Conservation (phyloP, 2,888 invertebrate species). For the Coelopa pilipes region DNA sequence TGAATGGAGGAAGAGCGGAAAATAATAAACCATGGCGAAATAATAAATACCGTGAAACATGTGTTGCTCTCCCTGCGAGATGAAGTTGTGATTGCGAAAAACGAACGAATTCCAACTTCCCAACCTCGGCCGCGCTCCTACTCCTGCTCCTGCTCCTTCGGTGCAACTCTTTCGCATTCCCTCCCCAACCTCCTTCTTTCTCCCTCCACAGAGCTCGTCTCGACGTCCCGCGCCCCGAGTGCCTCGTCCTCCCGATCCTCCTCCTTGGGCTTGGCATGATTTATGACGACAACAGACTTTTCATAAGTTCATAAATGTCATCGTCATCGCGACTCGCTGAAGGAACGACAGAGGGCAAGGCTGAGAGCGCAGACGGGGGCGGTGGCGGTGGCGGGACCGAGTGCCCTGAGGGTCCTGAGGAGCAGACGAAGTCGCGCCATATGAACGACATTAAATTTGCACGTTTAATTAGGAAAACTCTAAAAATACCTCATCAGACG, state of each 20-base stretch:
- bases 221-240: not conserved
- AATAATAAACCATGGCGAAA: constrained; percentile 34
- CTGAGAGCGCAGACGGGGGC: too few relatives aligned
- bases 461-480: constrained; percentile 38
- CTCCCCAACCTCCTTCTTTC: too few relatives aligned
- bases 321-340: constrained; percentile 14
- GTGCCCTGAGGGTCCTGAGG: not conserved
- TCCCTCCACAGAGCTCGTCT: too few relatives aligned
- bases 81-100: constrained; percentile 34
- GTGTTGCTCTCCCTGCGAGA: constrained; percentile 22
- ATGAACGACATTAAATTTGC: constrained; percentile 38
- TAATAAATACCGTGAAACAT: constrained; percentile 32
- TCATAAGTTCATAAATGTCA: constrained; percentile 52
- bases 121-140: not conserved
- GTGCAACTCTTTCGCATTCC: not conserved
- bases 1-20: constrained; percentile 15
- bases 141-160: not conserved
- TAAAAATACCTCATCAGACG: constrained; percentile 20
- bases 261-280: constrained; percentile 44
- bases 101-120: constrained; percentile 26
- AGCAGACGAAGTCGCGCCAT: constrained; percentile 11
- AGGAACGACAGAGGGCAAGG: too few relatives aligned
- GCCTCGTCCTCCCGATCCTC: not conserved
- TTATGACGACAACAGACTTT: constrained; percentile 46
- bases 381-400: too few relatives aligned